A percentile compares a stretch with the other conserved stretches of the same genome.
phyloP scores from a whole-genome alignment of 1,140 invertebrate species.

The Thalassaphorura encarpata region DNA sequence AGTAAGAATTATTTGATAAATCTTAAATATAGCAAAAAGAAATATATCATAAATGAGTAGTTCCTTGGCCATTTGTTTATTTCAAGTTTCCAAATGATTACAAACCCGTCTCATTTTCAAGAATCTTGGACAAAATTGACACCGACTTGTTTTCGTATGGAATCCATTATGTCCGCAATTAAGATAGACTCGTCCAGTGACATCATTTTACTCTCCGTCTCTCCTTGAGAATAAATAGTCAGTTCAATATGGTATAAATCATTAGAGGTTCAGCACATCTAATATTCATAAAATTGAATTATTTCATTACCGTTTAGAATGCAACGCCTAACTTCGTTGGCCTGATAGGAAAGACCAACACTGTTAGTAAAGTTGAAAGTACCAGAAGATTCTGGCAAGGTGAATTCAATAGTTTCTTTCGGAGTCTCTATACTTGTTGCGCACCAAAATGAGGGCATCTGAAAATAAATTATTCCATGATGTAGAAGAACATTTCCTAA shows the following conservation, averaged over 20 bases:
- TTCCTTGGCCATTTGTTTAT: no score
- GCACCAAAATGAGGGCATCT: slow-evolving; percentile 44
- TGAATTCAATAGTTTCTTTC: slow-evolving; percentile 20
- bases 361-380: background rate
- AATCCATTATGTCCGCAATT: slow-evolving; percentile 54
- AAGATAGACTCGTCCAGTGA: slow-evolving; percentile 49
- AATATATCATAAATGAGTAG: no score
- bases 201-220: slow-evolving; percentile 50
- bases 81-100: no score
- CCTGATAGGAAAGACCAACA: slow-evolving; percentile 43
- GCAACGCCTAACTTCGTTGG: slow-evolving; percentile 56
- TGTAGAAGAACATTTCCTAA: background rate
- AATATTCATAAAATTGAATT: no score
- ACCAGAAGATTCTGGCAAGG: background rate
- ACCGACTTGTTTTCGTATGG: slow-evolving; percentile 53
- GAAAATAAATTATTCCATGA: slow-evolving; percentile 46
- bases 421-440: slow-evolving; percentile 36
- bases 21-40: no score
- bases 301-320: slow-evolving; percentile 51
- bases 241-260: slow-evolving; percentile 1
- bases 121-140: slow-evolving; percentile 50
- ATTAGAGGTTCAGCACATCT: no score
- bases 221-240: slow-evolving; percentile 39
- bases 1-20: no score
- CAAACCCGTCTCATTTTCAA: no score